Evolutionary conservation across 2,888 invertebrate genomes (phyloP), one percentile per base, ranked within the genome.

Genomic region (Zonitis immaculata): DNA sequence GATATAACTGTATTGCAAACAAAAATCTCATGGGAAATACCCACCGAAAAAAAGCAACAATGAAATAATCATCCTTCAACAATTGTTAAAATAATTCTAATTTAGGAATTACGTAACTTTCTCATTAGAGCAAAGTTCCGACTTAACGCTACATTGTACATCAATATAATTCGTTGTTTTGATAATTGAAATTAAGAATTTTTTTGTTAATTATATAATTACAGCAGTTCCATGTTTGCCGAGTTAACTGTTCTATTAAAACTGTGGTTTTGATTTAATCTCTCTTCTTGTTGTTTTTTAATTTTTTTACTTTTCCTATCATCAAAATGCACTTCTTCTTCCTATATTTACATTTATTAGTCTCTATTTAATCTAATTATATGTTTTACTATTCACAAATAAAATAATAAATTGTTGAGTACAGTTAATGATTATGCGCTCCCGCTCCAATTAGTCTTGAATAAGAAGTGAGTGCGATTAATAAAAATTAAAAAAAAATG

Each of bases 221-320:
- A 39, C 18, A 27, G 12, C 44, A 44, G 39, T 39, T 30, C 35
- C 28, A 25, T 50, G 16, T 50, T 45, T 39, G 45, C 8, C 6
- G 6, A 50, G 7, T 27, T 50, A 50, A 50, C 50, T 50, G 50
- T 50, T 16, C n/a, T 9, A 43, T 26, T 16, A 42, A 46, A 43
- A 22, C 32, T 32, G 14, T 32, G 14, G 14, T 32, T 32, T 2
- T 8, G 14, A 32, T 32, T 8, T 6, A 32, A 32, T 32, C 28
- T 30, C 12, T 28, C 28, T n/a, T n/a, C n/a, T n/a, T n/a, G n/a
- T n/a, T n/a, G 2, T 28, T 28, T 27, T 1, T 6, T 12, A n/a
- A n/a, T n/a, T n/a, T n/a, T n/a, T n/a, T n/a, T n/a, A n/a, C n/a
- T n/a, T n/a, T n/a, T n/a, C n/a, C n/a, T n/a, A n/a, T n/a, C n/a